A percentile compares a stretch with the other conserved stretches of the same genome.
These are phyloP conservation scores for Cephus nigrinus DNA, from an alignment of 2,888 invertebrate species.

Conservation along the genomic window DNA sequence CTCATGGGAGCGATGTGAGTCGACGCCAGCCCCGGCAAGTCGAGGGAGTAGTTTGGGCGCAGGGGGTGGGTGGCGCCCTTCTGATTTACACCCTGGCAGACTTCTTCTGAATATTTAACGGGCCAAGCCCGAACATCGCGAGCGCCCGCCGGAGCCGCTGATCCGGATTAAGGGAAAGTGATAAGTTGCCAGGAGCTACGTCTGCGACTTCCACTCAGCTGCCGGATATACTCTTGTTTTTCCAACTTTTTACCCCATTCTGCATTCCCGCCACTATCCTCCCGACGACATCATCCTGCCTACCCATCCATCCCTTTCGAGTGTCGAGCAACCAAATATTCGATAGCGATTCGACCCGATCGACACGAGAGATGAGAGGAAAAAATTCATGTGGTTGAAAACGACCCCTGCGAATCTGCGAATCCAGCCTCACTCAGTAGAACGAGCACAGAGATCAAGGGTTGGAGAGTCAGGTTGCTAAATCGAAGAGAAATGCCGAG, in stretches of 20 bases:
- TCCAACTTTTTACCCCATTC: conserved; percentile 9
- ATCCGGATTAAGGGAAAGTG: conserved; percentile 57
- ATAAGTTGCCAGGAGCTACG: conserved; percentile 45
- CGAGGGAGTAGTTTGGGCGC: conserved; percentile 22
- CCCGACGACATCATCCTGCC: too few relatives aligned
- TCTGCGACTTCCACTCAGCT: conserved; percentile 25
- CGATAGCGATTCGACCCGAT: too few relatives aligned
- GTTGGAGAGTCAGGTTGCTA: too few relatives aligned
- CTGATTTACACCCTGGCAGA: conserved; percentile 48
- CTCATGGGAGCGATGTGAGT: conserved; percentile 35
- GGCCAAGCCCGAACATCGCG: conserved; percentile 44
- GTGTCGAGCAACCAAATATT: too few relatives aligned
- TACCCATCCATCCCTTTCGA: too few relatives aligned
- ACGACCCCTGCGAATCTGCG: too few relatives aligned
- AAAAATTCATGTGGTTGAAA: too few relatives aligned
- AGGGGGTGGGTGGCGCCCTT: conserved; percentile 37
- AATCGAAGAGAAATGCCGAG: too few relatives aligned
- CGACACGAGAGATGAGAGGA: too few relatives aligned
- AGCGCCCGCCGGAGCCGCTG: conserved; percentile 37
- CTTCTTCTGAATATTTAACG: conserved; percentile 57
- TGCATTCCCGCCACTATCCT: background rate
- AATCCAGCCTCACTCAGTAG: too few relatives aligned
- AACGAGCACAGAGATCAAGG: too few relatives aligned
- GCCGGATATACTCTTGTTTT: conserved; percentile 19
- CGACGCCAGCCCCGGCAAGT: conserved; percentile 19